phyloP scores from a whole-genome alignment of 2,888 invertebrate genomes.

The Drosophila paramelanica region DNA sequence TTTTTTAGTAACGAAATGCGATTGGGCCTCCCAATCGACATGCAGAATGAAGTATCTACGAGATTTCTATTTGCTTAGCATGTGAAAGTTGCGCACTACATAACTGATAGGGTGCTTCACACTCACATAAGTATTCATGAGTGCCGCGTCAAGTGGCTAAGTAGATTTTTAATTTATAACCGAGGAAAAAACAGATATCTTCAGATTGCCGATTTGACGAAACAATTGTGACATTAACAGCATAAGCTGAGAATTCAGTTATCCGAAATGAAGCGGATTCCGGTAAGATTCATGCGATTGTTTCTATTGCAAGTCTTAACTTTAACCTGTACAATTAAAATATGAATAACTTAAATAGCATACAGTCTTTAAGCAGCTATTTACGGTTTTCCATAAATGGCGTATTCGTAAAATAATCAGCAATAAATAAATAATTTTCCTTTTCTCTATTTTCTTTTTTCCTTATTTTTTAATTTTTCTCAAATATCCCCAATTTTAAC shows the following conservation, averaged over 20 bases:
- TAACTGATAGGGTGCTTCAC: slow-evolving; percentile 42
- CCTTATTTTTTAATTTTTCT: too few relatives aligned
- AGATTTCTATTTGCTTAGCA: slow-evolving; percentile 53
- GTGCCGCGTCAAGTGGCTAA: slow-evolving; percentile 22
- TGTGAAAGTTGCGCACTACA: slow-evolving; percentile 48
- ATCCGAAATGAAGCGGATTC: neutral
- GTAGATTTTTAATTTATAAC: neutral
- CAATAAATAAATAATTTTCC: too few relatives aligned
- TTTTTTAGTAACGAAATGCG: slow-evolving; percentile 1
- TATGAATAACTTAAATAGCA: too few relatives aligned
- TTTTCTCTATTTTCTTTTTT: too few relatives aligned
- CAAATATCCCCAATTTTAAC: too few relatives aligned
- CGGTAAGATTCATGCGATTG: neutral
- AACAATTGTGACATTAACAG: neutral
- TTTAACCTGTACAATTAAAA: too few relatives aligned
- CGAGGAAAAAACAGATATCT: neutral
- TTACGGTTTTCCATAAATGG: too few relatives aligned
- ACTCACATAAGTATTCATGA: slow-evolving; percentile 15
- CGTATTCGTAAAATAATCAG: too few relatives aligned
- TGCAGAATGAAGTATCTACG: slow-evolving; percentile 20
- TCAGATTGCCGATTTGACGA: neutral
- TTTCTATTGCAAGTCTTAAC: too few relatives aligned
- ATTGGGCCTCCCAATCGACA: neutral
- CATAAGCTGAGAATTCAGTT: neutral
- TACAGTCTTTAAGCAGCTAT: too few relatives aligned